These are phyloP conservation scores for Catagonus wagneri DNA, from an alignment of 2,113 vertebrate species.

Conservation along the genomic window DNA sequence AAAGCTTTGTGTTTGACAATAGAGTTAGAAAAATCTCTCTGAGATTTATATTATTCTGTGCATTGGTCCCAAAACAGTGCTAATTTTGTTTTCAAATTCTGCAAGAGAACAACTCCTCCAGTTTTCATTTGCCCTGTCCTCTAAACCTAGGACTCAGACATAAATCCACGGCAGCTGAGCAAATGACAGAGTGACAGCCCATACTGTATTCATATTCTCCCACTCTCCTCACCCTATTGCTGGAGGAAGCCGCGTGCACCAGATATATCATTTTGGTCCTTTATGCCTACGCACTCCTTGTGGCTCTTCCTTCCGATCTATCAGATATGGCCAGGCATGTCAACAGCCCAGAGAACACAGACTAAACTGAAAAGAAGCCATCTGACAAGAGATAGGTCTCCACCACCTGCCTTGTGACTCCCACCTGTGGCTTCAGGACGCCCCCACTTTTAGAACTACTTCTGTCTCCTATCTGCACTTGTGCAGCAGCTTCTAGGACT, in stretches of 20 bases:
- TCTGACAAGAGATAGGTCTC: background rate
- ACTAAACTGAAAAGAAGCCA: background rate
- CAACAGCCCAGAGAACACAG: background rate
- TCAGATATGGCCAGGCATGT: background rate
- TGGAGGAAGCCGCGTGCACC: background rate
- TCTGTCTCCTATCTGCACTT: background rate
- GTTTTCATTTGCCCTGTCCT: slow-evolving; percentile 62
- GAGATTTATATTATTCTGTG: background rate
- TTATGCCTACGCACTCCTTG: background rate
- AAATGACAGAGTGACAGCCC: slow-evolving; percentile 45
- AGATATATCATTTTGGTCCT: background rate
- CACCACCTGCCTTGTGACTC: background rate
- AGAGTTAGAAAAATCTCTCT: background rate
- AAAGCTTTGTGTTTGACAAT: background rate
- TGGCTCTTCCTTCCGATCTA: background rate
- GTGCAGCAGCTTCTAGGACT: background rate
- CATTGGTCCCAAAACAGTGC: slow-evolving; percentile 41
- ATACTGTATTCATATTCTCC: slow-evolving; percentile 32
- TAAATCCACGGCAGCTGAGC: slow-evolving; percentile 7
- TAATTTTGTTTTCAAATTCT: slow-evolving; percentile 55
- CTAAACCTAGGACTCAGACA: background rate
- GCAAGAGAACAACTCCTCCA: slow-evolving; percentile 41
- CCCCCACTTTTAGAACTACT: background rate
- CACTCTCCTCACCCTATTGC: background rate
- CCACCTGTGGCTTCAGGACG: background rate